Conservation (phyloP, 2,797 vertebrate genomes). For the Schizopygopsis malacanthus region DNA sequence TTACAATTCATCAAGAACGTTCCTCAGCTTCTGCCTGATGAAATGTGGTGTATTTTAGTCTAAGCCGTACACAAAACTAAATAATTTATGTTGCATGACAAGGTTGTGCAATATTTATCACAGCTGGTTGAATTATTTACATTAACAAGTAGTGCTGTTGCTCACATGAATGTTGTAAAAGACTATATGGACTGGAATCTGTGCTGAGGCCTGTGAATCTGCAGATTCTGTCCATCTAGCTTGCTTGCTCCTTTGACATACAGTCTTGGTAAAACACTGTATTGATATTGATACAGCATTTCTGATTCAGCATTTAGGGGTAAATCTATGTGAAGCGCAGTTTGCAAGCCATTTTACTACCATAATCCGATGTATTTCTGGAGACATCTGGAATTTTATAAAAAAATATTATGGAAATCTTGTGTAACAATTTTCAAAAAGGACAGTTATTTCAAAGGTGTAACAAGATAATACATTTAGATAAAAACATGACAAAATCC, state of each 20-base stretch:
- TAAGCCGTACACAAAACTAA: not conserved
- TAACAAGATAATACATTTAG: not conserved
- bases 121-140: constrained; percentile 57
- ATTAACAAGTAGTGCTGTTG: constrained; percentile 37
- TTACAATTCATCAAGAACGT: not conserved
- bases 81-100: constrained; percentile 35
- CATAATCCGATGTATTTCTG: not conserved
- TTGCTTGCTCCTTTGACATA: constrained; percentile 10
- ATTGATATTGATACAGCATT: too few species aligned
- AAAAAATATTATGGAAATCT: not conserved
- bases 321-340: too few species aligned
- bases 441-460: too few species aligned
- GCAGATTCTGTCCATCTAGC: not conserved
- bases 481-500: not conserved
- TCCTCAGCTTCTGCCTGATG: not conserved
- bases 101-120: constrained; percentile 56
- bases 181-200: constrained; percentile 40
- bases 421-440: not conserved
- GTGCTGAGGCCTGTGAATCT: constrained; percentile 15
- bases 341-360: not conserved
- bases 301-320: too few species aligned
- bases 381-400: not conserved
- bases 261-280: not conserved
- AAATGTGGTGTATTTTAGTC: not conserved
- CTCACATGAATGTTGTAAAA: constrained; percentile 43